Percentiles rank a stretch among this genome's conserved stretches.
Conservation (phyloP, 1,140 invertebrate genomes). For the Nymphalis io region DNA sequence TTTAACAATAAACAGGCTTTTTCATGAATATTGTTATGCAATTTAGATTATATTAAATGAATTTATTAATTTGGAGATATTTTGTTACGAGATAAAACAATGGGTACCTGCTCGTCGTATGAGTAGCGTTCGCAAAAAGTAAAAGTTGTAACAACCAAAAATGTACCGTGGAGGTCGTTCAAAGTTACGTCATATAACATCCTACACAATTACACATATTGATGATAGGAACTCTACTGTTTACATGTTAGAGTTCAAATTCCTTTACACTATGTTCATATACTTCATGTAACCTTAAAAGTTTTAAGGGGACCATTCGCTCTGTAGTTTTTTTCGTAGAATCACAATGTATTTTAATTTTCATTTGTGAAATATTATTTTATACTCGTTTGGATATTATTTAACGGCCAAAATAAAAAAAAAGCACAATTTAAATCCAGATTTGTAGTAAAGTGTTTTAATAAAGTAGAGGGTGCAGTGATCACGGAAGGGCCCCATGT, state of each 20-base stretch:
- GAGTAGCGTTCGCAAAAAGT: slow-evolving; percentile 49
- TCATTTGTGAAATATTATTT: slow-evolving; percentile 2
- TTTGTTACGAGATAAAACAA: slow-evolving; percentile 22
- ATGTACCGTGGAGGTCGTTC: slow-evolving; percentile 48
- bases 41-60: no score
- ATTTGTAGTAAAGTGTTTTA: no score
- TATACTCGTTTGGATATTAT: not conserved
- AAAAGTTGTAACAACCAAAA: slow-evolving; percentile 61
- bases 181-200: slow-evolving; percentile 43
- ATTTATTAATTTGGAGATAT: not conserved
- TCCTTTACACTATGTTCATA: not conserved
- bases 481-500: no score
- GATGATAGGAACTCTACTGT: slow-evolving; percentile 9
- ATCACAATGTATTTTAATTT: slow-evolving; percentile 2
- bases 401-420: no score
- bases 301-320: not conserved
- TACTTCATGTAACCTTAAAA: slow-evolving; percentile 8
- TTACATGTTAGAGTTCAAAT: slow-evolving; percentile 16
- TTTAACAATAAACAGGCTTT: no score
- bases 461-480: no score
- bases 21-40: no score
- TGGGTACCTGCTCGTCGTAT: slow-evolving; percentile 15
- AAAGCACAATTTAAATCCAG: no score
- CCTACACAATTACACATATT: slow-evolving; percentile 9
- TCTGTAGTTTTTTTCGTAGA: slow-evolving; percentile 6